phyloP scores from a whole-genome alignment of 2,888 invertebrate species.

The Cheilosia variabilis region DNA sequence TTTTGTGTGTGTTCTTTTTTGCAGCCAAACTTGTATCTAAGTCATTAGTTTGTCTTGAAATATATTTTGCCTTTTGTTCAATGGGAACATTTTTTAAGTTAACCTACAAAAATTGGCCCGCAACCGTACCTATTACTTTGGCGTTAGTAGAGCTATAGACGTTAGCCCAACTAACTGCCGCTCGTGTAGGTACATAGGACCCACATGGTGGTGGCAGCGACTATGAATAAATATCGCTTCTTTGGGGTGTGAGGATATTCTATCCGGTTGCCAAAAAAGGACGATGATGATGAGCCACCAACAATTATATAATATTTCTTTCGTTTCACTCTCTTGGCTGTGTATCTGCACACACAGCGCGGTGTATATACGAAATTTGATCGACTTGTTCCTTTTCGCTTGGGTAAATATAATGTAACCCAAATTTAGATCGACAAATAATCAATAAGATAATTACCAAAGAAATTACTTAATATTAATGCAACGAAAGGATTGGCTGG shows the following conservation, averaged over 20 bases:
- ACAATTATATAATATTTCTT: constrained; percentile 53
- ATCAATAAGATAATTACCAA: constrained; percentile 45
- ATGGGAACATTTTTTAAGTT: too few species aligned
- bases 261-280: constrained; percentile 36
- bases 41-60: too few species aligned
- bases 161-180: constrained; percentile 56
- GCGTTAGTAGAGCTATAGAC: neutral
- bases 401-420: constrained; percentile 27
- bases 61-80: too few species aligned
- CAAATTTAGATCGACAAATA: constrained; percentile 65
- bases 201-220: constrained; percentile 1
- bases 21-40: too few species aligned
- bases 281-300: constrained; percentile 41
- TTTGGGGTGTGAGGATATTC: constrained; percentile 61
- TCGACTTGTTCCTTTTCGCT: constrained; percentile 43
- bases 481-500: constrained; percentile 44
- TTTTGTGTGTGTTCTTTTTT: neutral
- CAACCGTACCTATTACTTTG: too few species aligned
- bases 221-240: constrained; percentile 34
- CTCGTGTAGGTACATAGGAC: constrained; percentile 19
- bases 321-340: constrained; percentile 32
- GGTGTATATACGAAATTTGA: constrained; percentile 39
- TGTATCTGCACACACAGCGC: neutral
- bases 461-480: constrained; percentile 51
- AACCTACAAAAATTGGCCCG: too few species aligned